A percentile compares a stretch with the other conserved stretches of the same genome.
phyloP scores from a whole-genome alignment of 2,888 invertebrate genomes.

The Atrina japonica region DNA sequence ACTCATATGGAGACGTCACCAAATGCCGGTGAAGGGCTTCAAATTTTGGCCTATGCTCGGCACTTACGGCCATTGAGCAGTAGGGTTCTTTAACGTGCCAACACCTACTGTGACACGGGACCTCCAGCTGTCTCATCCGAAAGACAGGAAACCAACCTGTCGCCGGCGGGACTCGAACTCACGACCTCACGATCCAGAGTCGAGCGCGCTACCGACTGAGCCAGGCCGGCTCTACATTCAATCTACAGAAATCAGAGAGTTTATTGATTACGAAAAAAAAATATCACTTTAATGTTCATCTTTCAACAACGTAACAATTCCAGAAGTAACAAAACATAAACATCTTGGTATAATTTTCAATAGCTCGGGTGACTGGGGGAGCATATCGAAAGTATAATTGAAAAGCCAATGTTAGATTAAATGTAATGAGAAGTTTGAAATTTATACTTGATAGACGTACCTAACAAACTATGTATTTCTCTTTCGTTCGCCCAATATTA shows the following conservation, averaged over 20 bases:
- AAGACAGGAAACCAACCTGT: too few species aligned
- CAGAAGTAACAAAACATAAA: slow-evolving; percentile 11
- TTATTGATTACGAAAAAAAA: background rate
- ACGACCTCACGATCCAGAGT: too few species aligned
- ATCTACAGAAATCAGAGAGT: slow-evolving; percentile 24
- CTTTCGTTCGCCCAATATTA: slow-evolving; percentile 21
- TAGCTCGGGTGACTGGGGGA: slow-evolving; percentile 18
- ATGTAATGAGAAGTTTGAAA: slow-evolving; percentile 16
- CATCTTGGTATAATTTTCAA: slow-evolving; percentile 27
- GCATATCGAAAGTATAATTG: slow-evolving; percentile 9
- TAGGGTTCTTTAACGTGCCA: too few species aligned
- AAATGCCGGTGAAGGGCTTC: too few species aligned
- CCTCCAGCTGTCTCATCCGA: too few species aligned
- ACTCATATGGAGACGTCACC: too few species aligned
- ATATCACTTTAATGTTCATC: background rate
- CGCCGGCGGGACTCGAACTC: too few species aligned
- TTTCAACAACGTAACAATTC: slow-evolving; percentile 6
- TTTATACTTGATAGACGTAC: slow-evolving; percentile 4
- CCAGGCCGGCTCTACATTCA: too few species aligned
- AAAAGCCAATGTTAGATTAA: slow-evolving; percentile 17
- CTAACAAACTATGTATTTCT: slow-evolving; percentile 16
- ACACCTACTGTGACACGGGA: too few species aligned
- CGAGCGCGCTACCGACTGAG: too few species aligned
- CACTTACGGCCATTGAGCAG: too few species aligned
- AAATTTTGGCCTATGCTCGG: too few species aligned